Conservation (phyloP, 2,888 invertebrate genomes). For the Griposia aprilina region DNA sequence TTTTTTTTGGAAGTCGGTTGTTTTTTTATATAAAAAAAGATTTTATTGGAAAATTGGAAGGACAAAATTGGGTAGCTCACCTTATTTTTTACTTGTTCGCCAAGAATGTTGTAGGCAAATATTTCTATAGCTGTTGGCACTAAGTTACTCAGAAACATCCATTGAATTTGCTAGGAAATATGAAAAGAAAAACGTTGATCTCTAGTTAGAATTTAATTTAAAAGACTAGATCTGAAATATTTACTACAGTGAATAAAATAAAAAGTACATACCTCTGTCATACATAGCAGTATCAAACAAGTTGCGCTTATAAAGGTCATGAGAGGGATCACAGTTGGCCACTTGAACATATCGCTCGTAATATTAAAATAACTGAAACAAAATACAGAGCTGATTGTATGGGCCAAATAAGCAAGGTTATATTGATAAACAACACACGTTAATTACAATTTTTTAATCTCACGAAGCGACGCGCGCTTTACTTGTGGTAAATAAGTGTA, state of each 20-base stretch:
- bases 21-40: no score
- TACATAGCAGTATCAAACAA: slow-evolving; percentile 76
- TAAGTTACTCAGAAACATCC: slow-evolving; percentile 76
- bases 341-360: slow-evolving; percentile 77
- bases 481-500: not conserved
- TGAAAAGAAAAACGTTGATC: not conserved
- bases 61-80: slow-evolving; percentile 62
- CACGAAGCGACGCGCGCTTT: not conserved
- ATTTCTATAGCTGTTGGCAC: slow-evolving; percentile 76
- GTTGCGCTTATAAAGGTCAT: slow-evolving; percentile 69
- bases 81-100: slow-evolving; percentile 82
- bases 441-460: not conserved
- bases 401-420: not conserved
- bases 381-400: not conserved
- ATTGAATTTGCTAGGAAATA: slow-evolving; percentile 75
- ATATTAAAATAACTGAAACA: slow-evolving; percentile 75
- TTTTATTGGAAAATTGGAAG: no score
- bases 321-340: slow-evolving; percentile 78
- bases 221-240: not conserved
- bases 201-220: not conserved
- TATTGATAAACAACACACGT: not conserved
- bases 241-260: not conserved
- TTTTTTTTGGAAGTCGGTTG: no score
- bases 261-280: slow-evolving; percentile 75
- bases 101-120: slow-evolving; percentile 81